These are phyloP conservation scores for Glandiceps talaboti DNA, from an alignment of 53 echinoderm and acorn worm genomes.

Conservation along the genomic window DNA sequence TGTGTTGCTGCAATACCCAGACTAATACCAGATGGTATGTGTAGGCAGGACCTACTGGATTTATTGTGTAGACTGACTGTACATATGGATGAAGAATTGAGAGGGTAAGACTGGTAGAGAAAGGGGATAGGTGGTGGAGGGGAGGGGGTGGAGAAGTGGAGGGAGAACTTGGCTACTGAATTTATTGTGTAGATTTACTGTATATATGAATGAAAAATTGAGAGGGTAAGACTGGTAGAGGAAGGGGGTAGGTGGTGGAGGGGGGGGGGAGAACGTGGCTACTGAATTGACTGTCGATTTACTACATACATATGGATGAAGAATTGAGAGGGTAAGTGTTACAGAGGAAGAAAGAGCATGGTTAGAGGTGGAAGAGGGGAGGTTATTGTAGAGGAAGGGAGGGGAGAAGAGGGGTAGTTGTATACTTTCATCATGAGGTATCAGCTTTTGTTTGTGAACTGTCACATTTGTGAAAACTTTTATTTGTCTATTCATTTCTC, in stretches of 20 bases:
- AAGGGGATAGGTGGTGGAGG: too few species aligned
- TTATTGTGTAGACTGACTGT: constrained; percentile 80
- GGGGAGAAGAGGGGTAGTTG: background rate
- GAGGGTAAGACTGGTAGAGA: constrained; percentile 96
- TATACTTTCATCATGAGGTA: background rate
- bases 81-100: constrained; percentile 91
- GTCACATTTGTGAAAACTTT: background rate
- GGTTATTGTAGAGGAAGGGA: too few species aligned
- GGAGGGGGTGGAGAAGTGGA: too few species aligned
- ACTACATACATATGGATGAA: constrained; percentile 89
- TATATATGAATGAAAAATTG: constrained; percentile 90
- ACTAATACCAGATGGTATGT: constrained; percentile 90
- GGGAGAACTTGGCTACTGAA: constrained; percentile 64
- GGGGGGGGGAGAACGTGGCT: constrained; percentile 52
- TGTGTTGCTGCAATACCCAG: constrained; percentile 94
- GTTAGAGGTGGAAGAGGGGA: too few species aligned
- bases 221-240: constrained; percentile 93
- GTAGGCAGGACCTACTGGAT: constrained; percentile 75
- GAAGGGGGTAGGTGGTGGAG: too few species aligned
- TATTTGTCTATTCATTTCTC: too few species aligned
- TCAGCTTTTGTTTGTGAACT: background rate
- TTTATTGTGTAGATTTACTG: constrained; percentile 74
- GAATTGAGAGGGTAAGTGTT: constrained; percentile 94
- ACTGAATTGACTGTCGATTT: constrained; percentile 64
- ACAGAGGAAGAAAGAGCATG: too few species aligned